Evolutionary conservation across 2,113 vertebrate genomes (phyloP).

Genomic region (Petroica traversi): DNA sequence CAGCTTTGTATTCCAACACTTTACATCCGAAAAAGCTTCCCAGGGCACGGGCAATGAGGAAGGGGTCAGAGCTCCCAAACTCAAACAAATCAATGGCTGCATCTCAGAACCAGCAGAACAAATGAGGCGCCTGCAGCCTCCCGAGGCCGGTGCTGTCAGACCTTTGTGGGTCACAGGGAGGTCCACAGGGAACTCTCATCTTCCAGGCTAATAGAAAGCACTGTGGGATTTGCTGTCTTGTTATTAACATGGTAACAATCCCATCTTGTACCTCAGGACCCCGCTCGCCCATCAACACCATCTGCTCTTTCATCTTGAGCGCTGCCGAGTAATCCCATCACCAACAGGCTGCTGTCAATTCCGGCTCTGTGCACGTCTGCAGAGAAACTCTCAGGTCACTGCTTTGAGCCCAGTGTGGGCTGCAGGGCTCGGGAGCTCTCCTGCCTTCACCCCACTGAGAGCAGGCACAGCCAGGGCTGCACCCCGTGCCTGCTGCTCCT

Average conservation of each 20-base stretch:
- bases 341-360: slow-evolving; percentile 7
- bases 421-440: neutral
- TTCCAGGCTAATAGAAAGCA: neutral
- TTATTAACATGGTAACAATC: slow-evolving; percentile 40
- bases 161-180: neutral
- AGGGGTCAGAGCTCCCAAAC: neutral
- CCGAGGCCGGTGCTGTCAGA: neutral
- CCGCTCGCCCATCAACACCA: slow-evolving; percentile 30
- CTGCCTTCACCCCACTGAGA: neutral
- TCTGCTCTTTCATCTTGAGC: slow-evolving; percentile 51
- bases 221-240: slow-evolving; percentile 24
- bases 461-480: neutral
- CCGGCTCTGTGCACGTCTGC: neutral
- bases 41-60: neutral
- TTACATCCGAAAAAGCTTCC: neutral
- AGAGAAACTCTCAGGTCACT: neutral
- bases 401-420: neutral
- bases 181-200: neutral
- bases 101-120: neutral
- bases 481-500: accelerated
- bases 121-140: neutral
- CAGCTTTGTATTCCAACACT: neutral
- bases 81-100: neutral
- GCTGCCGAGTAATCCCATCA: neutral
- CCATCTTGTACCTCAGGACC: slow-evolving; percentile 25